phyloP scores from a whole-genome alignment of 2,888 invertebrate genomes.

The Noctua fimbriata region DNA sequence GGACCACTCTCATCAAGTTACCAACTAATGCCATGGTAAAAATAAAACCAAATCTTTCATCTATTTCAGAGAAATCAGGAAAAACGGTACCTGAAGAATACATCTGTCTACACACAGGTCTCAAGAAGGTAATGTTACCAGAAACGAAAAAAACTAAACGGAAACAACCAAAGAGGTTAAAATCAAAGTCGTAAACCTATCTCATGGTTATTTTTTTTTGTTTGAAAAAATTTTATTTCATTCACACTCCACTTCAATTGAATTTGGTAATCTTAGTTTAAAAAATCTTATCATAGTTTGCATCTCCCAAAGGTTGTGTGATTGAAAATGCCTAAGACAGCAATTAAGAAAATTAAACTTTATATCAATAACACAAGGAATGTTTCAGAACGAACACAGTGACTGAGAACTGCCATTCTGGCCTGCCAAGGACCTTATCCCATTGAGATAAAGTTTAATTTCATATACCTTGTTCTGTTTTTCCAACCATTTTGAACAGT shows the following conservation, averaged over 20 bases:
- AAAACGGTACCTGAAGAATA: constrained; percentile 58
- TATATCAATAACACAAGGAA: background rate
- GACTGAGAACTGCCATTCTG: background rate
- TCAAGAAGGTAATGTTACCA: constrained; percentile 72
- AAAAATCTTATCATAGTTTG: background rate
- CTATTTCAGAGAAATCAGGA: constrained; percentile 61
- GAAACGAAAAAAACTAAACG: constrained; percentile 72
- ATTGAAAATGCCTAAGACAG: background rate
- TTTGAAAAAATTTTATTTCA: constrained; percentile 21
- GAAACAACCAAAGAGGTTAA: constrained; percentile 79
- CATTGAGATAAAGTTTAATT: background rate
- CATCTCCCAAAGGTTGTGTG: background rate
- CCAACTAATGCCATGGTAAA: background rate
- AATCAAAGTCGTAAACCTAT: constrained; percentile 66
- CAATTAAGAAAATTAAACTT: background rate
- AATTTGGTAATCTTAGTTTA: constrained; percentile 16
- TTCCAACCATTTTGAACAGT: background rate
- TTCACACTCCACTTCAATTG: constrained; percentile 3
- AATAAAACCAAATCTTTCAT: background rate
- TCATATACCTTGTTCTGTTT: background rate
- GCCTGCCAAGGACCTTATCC: background rate
- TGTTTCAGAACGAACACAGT: background rate
- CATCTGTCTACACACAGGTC: constrained; percentile 71
- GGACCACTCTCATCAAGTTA: background rate
- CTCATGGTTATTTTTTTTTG: background rate